Base-by-base conservation (phyloP, 2,888 invertebrate species). In the Heteromyza rotundicornis region DNA sequence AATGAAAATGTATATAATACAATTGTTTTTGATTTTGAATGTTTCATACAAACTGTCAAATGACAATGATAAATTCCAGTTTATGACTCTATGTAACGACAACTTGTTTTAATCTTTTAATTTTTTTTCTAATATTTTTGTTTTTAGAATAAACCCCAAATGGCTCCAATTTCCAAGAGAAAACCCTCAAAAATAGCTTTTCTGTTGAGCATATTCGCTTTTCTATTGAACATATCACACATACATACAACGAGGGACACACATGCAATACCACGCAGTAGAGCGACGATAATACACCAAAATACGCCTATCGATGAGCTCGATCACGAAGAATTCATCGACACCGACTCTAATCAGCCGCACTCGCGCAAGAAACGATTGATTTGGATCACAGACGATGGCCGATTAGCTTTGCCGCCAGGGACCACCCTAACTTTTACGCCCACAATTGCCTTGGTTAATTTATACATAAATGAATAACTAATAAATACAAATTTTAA, bases 341-440 rank as follows among this genome's bases (percentile, higher is more conserved):
- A 74, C 56, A 60, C 56, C 17, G 59, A 68, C 57, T 60, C 71
- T 60, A 70, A 72, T 44, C 72, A 75, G 68, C 86, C 87, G 36
- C 92, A 92, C 82, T 91, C 91, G 44, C 85, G 94, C 64, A 91
- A 91, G 80, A 94, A 94, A 80, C 87, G 94, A 75, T 86, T 94
- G 71, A 85, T 94, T 49, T 93, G 93, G 94, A 88, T 94, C 67
- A 94, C 94, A 10, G 90, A 92, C 68, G 94, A 94, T 79, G 93
- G 94, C 1, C 85, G 94, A 5, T 82, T 94, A 73, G 94, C 94
- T 0, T 79, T 94, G 68, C 94, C 94, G 1, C 94, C 94, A 0
- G 93, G 93, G 49, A 93, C 94, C 0, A 86, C 90, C 2, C 86
- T 94, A 83, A 87, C 90, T 23, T 90, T 94, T 69, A 88, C 92